Evolutionary conservation across 2,797 vertebrate species (phyloP).

Genomic region (Clarias platycephalus): DNA sequence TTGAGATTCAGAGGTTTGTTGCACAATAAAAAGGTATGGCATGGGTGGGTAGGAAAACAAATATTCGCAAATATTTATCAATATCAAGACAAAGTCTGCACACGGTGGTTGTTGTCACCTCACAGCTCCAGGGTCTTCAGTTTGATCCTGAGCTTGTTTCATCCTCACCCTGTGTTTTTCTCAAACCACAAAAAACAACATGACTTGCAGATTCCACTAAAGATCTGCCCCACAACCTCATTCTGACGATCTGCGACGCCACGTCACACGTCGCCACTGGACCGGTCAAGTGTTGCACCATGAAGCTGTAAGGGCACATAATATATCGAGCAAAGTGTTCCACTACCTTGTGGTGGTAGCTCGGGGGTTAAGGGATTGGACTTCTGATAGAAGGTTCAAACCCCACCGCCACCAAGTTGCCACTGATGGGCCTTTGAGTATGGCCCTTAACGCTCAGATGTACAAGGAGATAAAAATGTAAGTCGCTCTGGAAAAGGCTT

Average conservation of each 20-base stretch:
- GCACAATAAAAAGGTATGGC: not conserved
- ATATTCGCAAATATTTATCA: no score
- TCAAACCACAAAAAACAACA: not conserved
- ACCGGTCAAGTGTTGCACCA: not conserved
- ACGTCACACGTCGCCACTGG: not conserved
- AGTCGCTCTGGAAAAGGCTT: no score
- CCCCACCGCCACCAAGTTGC: no score
- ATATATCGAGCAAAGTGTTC: not conserved
- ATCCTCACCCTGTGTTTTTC: not conserved
- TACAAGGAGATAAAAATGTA: no score
- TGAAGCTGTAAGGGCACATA: not conserved
- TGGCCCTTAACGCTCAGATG: no score
- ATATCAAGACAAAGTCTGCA: conserved; percentile 1
- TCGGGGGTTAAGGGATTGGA: no score
- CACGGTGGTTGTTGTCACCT: no score
- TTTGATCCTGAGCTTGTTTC: not conserved
- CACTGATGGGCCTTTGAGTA: no score
- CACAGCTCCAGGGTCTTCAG: not conserved
- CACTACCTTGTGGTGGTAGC: not conserved
- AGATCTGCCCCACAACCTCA: not conserved
- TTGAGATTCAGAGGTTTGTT: not conserved
- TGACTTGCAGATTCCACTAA: not conserved
- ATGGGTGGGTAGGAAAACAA: no score
- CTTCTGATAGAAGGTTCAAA: no score
- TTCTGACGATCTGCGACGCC: no score